Evolutionary conservation across 2,113 vertebrate genomes (phyloP).

Genomic region (Hystrix brachyura): DNA sequence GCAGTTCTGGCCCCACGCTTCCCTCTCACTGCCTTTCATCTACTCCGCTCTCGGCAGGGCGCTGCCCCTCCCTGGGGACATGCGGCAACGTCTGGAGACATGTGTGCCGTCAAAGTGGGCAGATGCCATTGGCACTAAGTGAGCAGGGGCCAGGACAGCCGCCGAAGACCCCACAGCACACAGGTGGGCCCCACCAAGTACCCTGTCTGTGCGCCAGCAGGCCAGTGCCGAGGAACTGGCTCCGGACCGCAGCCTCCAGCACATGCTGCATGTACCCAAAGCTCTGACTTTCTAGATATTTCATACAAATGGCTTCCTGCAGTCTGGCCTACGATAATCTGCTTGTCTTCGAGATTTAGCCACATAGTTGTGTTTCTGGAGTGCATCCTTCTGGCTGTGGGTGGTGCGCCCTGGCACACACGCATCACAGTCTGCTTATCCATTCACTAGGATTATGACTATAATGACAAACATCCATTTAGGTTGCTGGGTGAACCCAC

Average conservation of each 20-base stretch:
- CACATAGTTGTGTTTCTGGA: accelerated
- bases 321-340: neutral
- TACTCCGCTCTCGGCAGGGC: neutral
- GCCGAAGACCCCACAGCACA: accelerated
- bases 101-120: neutral
- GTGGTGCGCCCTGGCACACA: accelerated
- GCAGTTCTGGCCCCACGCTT: accelerated
- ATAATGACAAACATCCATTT: accelerated
- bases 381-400: accelerated
- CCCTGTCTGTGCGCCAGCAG: neutral
- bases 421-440: accelerated
- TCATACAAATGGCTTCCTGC: accelerated
- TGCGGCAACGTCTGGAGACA: neutral
- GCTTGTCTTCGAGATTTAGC: neutral
- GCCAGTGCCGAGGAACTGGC: neutral
- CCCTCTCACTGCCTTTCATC: neutral
- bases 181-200: too few relatives aligned
- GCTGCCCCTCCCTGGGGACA: neutral
- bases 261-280: neutral
- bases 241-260: neutral
- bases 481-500: neutral
- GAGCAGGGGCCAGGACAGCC: neutral
- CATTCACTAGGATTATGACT: accelerated
- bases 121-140: too few relatives aligned
- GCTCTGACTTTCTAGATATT: neutral